Percentiles rank a stretch among this genome's conserved stretches.
These are phyloP conservation scores for Boleophthalmus pectinirostris DNA, from an alignment of 2,113 vertebrate genomes.

Conservation along the genomic window DNA sequence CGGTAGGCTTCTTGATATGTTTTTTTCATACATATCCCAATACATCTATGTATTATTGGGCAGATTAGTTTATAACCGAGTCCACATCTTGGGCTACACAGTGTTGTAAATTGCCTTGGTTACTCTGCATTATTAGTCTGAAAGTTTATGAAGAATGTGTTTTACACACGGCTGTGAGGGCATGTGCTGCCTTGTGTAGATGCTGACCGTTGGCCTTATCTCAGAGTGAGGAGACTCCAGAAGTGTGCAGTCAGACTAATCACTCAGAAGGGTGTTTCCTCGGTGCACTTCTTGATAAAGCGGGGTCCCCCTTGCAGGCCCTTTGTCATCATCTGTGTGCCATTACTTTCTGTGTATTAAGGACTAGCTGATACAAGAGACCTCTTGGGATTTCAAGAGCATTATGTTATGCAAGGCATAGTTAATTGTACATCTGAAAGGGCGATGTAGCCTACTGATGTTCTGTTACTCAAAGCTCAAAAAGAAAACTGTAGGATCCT, in stretches of 20 bases:
- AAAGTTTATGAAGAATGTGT: background rate
- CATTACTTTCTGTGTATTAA: slow-evolving; percentile 11
- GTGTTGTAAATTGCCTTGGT: too few species aligned
- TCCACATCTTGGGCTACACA: too few species aligned
- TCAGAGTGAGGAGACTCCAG: slow-evolving; percentile 21
- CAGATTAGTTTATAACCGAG: too few species aligned
- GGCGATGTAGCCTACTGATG: background rate
- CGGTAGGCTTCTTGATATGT: too few species aligned
- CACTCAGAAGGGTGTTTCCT: slow-evolving; percentile 51
- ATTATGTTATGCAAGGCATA: background rate
- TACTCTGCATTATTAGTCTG: too few species aligned
- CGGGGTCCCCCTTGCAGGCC: background rate
- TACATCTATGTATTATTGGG: too few species aligned
- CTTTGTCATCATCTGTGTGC: background rate
- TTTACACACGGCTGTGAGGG: background rate
- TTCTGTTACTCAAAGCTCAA: background rate
- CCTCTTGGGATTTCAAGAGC: slow-evolving; percentile 16
- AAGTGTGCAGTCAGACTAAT: slow-evolving; percentile 23
- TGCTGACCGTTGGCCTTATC: slow-evolving; percentile 59
- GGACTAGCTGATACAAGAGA: slow-evolving; percentile 23
- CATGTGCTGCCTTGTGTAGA: background rate
- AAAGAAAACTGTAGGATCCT: background rate
- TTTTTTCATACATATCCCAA: too few species aligned
- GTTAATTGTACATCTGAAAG: background rate
- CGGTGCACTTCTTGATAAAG: slow-evolving; percentile 58